A percentile compares a stretch with the other conserved stretches of the same genome.
phyloP scores from a whole-genome alignment of 2,888 invertebrate genomes.

The Andrena bicolor region DNA sequence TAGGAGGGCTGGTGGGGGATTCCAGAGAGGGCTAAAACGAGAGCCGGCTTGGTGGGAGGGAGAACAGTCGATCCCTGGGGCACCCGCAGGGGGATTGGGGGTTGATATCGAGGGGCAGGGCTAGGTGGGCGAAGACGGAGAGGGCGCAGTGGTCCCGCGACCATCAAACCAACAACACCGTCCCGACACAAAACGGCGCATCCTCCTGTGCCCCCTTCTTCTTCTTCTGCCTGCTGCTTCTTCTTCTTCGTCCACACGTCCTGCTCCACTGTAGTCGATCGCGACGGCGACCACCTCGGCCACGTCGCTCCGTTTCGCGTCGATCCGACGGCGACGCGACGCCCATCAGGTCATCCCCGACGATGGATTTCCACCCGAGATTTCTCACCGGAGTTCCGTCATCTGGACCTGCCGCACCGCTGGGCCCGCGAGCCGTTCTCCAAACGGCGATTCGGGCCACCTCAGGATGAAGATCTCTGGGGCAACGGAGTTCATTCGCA shows the following conservation, averaged over 20 bases:
- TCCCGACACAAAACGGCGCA: constrained; percentile 70
- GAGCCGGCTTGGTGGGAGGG: constrained; percentile 59
- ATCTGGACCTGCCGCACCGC: constrained; percentile 4
- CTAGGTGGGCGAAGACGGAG: constrained; percentile 84
- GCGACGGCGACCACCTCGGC: constrained; percentile 32
- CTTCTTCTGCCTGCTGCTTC: constrained; percentile 63
- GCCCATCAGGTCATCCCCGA: not conserved
- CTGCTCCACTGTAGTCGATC: constrained; percentile 53
- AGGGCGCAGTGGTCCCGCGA: constrained; percentile 86
- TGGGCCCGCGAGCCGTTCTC: not conserved
- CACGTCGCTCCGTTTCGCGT: constrained; percentile 8
- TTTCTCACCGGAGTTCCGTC: not conserved
- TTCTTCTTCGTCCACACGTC: constrained; percentile 53
- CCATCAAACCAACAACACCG: constrained; percentile 85
- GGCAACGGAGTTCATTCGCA: constrained; percentile 10
- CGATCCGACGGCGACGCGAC: constrained; percentile 4
- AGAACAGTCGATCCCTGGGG: constrained; percentile 74
- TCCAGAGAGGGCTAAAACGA: constrained; percentile 59
- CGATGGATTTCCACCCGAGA: constrained; percentile 22
- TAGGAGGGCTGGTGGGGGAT: constrained; percentile 54
- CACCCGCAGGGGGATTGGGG: constrained; percentile 73
- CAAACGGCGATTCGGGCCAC: constrained; percentile 3
- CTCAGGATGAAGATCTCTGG: not conserved
- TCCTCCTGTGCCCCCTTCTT: constrained; percentile 68
- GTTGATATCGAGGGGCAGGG: constrained; percentile 82